These are phyloP conservation scores for Lamellibrachia luymesi DNA, from an alignment of 1,140 invertebrate genomes.

Conservation along the genomic window DNA sequence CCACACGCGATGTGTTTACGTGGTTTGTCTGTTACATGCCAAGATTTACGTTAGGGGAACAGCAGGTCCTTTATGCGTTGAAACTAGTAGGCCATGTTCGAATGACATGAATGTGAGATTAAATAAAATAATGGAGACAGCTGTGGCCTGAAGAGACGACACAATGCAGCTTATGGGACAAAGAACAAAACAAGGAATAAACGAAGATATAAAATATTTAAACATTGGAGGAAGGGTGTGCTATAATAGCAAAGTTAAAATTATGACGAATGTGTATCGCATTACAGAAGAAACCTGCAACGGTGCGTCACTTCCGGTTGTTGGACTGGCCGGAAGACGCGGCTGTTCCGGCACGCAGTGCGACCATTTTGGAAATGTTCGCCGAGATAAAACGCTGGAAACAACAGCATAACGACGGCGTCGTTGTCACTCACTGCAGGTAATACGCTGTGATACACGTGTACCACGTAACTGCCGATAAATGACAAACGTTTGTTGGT, in stretches of 20 bases:
- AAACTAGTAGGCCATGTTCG: neutral
- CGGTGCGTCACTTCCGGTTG: slow-evolving; percentile 51
- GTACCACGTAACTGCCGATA: no score
- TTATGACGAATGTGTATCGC: neutral
- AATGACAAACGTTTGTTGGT: no score
- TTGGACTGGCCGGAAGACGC: slow-evolving; percentile 47
- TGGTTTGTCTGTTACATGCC: neutral
- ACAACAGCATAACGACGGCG: slow-evolving; percentile 40
- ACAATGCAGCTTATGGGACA: neutral
- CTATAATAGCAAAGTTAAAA: neutral
- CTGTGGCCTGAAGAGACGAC: neutral
- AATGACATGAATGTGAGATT: no score
- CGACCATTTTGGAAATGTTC: slow-evolving; percentile 45
- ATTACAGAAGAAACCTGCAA: neutral
- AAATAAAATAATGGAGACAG: no score
- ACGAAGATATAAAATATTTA: neutral
- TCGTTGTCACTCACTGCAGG: slow-evolving; percentile 55
- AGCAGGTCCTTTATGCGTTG: neutral
- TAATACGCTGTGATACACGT: slow-evolving; percentile 29
- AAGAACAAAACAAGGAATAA: neutral
- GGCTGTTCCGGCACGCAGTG: slow-evolving; percentile 43
- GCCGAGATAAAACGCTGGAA: slow-evolving; percentile 50
- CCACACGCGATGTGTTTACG: neutral
- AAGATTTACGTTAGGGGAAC: neutral
- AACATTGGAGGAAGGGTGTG: neutral